Evolutionary conservation across 2,888 invertebrate species (phyloP).

Genomic region (Nasonia oneida): DNA sequence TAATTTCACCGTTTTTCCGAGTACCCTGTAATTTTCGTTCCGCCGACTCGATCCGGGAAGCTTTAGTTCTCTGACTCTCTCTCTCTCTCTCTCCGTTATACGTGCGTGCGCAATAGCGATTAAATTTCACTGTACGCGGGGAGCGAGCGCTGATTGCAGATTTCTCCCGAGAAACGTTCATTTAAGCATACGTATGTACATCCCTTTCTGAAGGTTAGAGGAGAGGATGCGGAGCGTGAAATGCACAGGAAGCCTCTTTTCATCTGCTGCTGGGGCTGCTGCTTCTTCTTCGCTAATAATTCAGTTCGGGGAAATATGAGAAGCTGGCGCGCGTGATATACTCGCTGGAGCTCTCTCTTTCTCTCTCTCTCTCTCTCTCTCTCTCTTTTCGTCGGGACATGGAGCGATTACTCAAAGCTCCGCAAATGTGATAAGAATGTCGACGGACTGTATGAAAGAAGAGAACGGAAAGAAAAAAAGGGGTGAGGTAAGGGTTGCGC

Average conservation of each 20-base stretch:
- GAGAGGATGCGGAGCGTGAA: neutral
- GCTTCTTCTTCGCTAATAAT: constrained; percentile 44
- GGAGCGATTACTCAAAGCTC: constrained; percentile 37
- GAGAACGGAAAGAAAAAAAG: neutral
- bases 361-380: neutral
- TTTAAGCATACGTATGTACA: constrained; percentile 18
- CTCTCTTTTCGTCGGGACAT: neutral
- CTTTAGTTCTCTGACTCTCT: neutral
- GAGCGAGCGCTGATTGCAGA: constrained; percentile 13
- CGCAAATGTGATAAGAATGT: no score
- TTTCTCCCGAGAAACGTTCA: neutral
- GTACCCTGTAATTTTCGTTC: constrained; percentile 12
- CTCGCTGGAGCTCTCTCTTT: constrained; percentile 37
- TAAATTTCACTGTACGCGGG: neutral
- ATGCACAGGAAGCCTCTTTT: constrained; percentile 26
- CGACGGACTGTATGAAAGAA: constrained; percentile 16
- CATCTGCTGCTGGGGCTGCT: neutral
- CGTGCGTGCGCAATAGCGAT: neutral
- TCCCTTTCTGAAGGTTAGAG: neutral
- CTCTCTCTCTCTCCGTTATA: neutral
- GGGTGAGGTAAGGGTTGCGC: neutral
- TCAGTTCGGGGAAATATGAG: constrained; percentile 34
- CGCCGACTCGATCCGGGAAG: neutral
- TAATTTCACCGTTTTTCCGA: neutral
- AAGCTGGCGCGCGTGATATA: constrained; percentile 38